These are phyloP conservation scores for Spongilla lacustris DNA, from an alignment of 37 sponge, comb jelly and placozoan species.

Conservation along the genomic window DNA sequence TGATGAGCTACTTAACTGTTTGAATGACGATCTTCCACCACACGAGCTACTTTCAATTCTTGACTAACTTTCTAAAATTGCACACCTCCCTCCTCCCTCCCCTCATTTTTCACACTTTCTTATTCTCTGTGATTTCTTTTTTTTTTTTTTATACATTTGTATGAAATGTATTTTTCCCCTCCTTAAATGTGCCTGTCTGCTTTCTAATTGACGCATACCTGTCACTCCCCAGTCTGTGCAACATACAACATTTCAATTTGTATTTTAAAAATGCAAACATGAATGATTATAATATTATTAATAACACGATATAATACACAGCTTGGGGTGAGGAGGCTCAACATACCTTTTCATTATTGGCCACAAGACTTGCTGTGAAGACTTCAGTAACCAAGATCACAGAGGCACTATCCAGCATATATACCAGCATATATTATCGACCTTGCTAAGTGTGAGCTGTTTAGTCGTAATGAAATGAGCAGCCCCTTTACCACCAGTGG, in stretches of 20 bases:
- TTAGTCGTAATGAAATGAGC: too few species aligned
- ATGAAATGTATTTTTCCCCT: background rate
- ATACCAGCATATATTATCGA: too few species aligned
- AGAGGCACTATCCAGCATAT: too few species aligned
- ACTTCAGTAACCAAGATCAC: too few species aligned
- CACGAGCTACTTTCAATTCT: conserved; percentile 37
- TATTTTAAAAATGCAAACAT: background rate
- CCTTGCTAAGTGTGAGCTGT: too few species aligned
- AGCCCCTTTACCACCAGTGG: too few species aligned
- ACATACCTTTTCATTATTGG: too few species aligned
- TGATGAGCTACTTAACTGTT: conserved; percentile 17
- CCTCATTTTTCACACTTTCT: background rate
- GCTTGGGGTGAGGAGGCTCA: too few species aligned
- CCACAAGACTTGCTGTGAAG: too few species aligned
- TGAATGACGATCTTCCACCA: conserved; percentile 37
- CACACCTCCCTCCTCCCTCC: background rate
- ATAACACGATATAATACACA: too few species aligned
- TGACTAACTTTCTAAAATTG: background rate
- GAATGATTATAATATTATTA: too few species aligned
- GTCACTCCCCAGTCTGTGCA: background rate
- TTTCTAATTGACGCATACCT: background rate
- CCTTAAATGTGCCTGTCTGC: background rate
- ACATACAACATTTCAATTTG: background rate
- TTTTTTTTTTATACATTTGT: background rate
- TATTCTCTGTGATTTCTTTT: background rate